Conservation (phyloP, 2,888 invertebrate species). For the Rotaria magnacalcarata region DNA sequence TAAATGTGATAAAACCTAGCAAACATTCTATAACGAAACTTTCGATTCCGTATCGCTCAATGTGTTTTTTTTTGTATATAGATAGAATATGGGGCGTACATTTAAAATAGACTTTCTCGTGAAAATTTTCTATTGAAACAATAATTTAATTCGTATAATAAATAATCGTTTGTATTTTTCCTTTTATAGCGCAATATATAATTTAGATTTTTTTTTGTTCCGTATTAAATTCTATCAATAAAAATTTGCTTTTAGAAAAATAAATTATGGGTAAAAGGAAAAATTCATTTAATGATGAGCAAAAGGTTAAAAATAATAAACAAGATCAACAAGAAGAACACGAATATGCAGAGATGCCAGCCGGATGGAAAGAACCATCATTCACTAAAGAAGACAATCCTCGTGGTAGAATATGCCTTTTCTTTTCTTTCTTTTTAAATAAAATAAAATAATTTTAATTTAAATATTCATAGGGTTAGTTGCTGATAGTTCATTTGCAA, state of each 20-base stretch:
- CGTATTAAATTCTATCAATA: background rate
- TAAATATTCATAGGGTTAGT: constrained; percentile 65
- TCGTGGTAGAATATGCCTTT: background rate
- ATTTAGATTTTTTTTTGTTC: background rate
- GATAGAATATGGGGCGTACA: background rate
- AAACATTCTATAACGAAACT: background rate
- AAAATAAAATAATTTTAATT: background rate
- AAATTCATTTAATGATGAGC: background rate
- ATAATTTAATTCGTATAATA: background rate
- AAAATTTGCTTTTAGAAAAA: background rate
- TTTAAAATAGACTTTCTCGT: background rate
- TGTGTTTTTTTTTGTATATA: background rate
- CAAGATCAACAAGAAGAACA: background rate
- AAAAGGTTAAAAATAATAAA: background rate
- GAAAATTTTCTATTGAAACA: background rate
- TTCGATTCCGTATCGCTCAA: background rate
- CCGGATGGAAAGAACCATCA: constrained; percentile 43
- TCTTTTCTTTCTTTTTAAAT: background rate
- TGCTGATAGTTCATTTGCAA: constrained; percentile 91
- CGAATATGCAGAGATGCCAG: constrained; percentile 37
- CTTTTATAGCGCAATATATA: constrained; percentile 7
- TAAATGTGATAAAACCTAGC: background rate
- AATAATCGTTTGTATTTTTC: background rate
- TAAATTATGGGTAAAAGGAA: background rate
- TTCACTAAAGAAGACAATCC: constrained; percentile 46